Evolutionary conservation across 2,113 vertebrate genomes (phyloP), one percentile per base, ranked within the genome.

Genomic region (Percina caprodes): DNA sequence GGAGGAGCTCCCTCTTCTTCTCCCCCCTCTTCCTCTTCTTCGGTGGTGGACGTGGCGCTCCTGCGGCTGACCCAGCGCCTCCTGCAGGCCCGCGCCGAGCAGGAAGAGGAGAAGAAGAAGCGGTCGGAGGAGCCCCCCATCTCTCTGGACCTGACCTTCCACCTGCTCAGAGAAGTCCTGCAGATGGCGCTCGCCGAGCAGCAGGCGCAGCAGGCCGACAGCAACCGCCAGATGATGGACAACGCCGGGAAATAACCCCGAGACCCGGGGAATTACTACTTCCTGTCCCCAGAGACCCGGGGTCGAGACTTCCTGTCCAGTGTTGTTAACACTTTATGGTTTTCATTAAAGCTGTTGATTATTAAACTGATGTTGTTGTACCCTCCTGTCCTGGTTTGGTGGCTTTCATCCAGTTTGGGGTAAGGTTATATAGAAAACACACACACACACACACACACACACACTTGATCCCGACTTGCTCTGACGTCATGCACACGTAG

Each of bases 121-220:
- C 93, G 97, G 16, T 94, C 95, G 0, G 95, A 97, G 6, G 96
- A 97, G 72, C 92, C 96, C 7, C 96, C 96, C 13, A 96, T 97
- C 86, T 99, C 97, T 21, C 93, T 99, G 92, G 97, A 99, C 84
- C 96, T 99, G 92, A 98, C 97, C 62, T 98, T 99, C 93, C 97
- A 97, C 83, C 96, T 99, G 55, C 96, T 98, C 63, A 90, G 97
- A 48, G 96, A 98, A 92, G 96, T 97, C 61, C 86, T 99, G 89
- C 95, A 97, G 91, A 97, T 98, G 96, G 96, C 96, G 65, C 94
- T 96, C 72, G 96, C 95, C 1, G 96, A 99, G 87, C 95, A 96
- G 88, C 63, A 97, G 26, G 96, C 95, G 12, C 96, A 97, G 93
- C 97, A 97, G 93, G 97, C 96, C 54, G 94, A 96, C 89, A 96